Evolutionary conservation across 2,888 invertebrate species (phyloP), one percentile per base, ranked within the genome.

Genomic region (Geophilus truncorum): DNA sequence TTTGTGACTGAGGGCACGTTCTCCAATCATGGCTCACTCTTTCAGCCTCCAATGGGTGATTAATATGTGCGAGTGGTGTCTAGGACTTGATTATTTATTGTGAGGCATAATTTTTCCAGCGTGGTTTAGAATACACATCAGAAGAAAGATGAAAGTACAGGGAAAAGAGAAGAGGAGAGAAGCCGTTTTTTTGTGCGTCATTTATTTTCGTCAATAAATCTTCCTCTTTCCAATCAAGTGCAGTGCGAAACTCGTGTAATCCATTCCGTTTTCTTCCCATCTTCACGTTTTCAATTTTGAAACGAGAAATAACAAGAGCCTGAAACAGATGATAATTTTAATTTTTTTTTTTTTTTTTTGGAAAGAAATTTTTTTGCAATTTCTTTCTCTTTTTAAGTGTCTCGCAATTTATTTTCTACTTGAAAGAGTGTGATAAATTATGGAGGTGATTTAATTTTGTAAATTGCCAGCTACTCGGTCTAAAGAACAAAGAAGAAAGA

Each of bases 41-140:
- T 70, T 4, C 70, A 9, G 12, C 5, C 70, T 70, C 28, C 70
- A 28, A 70, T 70, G 70, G 70, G 70, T 70, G 70, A 70, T 70
- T 70, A 70, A 70, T 70, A 70, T 70, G 70, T 25, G 70, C 70
- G 70, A 28, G 70, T 70, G 70, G 70, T 70, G 70, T 70, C 28
- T 25, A 28, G 25, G 28, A 70, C 70, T 70, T 70, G 70, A 70
- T 70, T 70, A 70, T 70, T 70, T 70, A 70, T 70, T 70, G 70
- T 70, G 70, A 70, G 70, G 70, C 70, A 70, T 70, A 70, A 70
- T 70, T 70, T 70, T 70, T 70, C 45, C 70, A 28, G 28, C 70
- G 70, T 45, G 70, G 70, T 70, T 70, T 25, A 70, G 70, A 70
- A 70, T 70, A 70, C 70, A 70, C 70, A 70, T 70, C 70, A 70